phyloP scores from a whole-genome alignment of 1,140 invertebrate genomes.

The Ceratina japonica region DNA sequence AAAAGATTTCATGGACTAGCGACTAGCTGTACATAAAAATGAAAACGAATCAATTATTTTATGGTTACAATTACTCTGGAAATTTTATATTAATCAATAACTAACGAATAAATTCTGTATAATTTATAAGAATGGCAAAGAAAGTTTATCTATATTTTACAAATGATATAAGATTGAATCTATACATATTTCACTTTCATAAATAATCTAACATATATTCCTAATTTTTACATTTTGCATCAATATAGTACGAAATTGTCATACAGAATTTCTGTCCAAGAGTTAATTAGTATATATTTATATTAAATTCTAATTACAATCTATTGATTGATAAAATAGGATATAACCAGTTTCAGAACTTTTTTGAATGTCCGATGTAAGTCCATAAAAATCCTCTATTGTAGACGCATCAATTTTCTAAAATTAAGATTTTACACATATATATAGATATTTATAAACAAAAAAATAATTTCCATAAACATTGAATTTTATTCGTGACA shows the following conservation, averaged over 20 bases:
- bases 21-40: no score
- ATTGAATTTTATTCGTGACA: conserved; percentile 3
- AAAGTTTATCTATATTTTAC: no score
- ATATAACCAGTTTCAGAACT: conserved; percentile 99
- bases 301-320: conserved; percentile 80
- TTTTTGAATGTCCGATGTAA: conserved; percentile 98
- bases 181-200: conserved; percentile 34
- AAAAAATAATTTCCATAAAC: neutral
- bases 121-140: no score
- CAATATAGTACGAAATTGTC: conserved; percentile 56
- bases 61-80: no score
- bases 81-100: no score
- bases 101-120: no score
- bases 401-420: conserved; percentile 99
- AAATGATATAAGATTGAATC: no score
- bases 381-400: conserved; percentile 99
- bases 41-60: no score
- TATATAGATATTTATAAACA: neutral
- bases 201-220: conserved; percentile 56
- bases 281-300: conserved; percentile 51
- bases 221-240: conserved; percentile 48
- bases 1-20: no score
- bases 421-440: conserved; percentile 69
- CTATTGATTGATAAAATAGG: conserved; percentile 98
- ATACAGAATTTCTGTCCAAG: conserved; percentile 54